Evolutionary conservation across 2,797 vertebrate genomes (phyloP).

Genomic region (Alosa sapidissima): DNA sequence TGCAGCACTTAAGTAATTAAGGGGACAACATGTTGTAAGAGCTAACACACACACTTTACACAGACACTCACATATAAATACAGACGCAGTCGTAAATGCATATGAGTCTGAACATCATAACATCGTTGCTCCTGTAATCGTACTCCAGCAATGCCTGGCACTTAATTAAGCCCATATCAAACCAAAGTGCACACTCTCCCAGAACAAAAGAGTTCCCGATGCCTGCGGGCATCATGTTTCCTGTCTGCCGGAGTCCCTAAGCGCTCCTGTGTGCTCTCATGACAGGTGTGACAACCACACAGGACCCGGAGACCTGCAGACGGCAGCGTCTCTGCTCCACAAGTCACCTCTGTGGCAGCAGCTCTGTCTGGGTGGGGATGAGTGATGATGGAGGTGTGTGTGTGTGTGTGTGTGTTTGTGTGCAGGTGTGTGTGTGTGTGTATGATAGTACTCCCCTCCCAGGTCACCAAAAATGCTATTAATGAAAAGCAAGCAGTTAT

Average conservation of each 20-base stretch:
- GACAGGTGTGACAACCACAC: conserved; percentile 51
- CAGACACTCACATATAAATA: background rate
- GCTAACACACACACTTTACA: background rate
- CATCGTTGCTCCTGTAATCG: background rate
- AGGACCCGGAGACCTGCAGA: conserved; percentile 50
- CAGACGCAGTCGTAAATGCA: background rate
- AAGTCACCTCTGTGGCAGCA: background rate
- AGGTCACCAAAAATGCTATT: background rate
- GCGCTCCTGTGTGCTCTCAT: background rate
- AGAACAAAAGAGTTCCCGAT: background rate
- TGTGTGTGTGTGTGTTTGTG: conserved; percentile 15
- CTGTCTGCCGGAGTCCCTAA: conserved; percentile 36
- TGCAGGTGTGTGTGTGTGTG: conserved; percentile 29
- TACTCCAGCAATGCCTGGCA: background rate
- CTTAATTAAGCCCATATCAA: background rate
- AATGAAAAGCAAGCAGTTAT: too few species aligned
- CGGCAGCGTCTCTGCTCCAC: conserved; percentile 19
- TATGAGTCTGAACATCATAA: background rate
- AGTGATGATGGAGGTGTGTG: conserved; percentile 31
- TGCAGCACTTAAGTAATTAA: conserved; percentile 13
- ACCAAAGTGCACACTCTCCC: background rate
- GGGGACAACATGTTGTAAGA: background rate
- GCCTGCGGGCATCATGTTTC: conserved; percentile 32
- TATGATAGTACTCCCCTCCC: conserved; percentile 28
- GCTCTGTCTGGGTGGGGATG: background rate